phyloP scores from a whole-genome alignment of 2,888 invertebrate genomes.

The Bellardia pandia region DNA sequence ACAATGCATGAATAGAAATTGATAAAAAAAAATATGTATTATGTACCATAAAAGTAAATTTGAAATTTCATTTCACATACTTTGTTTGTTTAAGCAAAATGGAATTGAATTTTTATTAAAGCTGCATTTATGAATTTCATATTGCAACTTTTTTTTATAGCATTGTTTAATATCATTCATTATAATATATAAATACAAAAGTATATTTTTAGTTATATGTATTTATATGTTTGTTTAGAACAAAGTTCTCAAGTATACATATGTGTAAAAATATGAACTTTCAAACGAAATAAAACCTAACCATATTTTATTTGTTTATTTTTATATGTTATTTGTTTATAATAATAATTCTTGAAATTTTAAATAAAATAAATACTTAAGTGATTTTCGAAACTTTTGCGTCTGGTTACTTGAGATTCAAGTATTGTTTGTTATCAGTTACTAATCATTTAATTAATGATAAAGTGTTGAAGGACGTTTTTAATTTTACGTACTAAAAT shows the following conservation, averaged over 20 bases:
- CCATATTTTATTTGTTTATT: no score
- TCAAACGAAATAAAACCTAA: no score
- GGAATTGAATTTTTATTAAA: conserved; percentile 46
- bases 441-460: not conserved
- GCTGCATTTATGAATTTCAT: not conserved
- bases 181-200: no score
- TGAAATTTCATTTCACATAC: conserved; percentile 5
- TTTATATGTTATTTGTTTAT: no score
- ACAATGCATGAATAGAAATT: conserved; percentile 22
- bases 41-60: conserved; percentile 33
- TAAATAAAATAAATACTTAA: not conserved
- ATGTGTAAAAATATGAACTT: no score
- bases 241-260: no score
- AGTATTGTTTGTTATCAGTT: not conserved
- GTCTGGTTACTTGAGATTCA: not conserved
- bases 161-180: no score
- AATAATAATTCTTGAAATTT: not conserved
- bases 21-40: conserved; percentile 1
- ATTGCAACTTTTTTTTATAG: not conserved
- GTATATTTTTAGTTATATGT: no score
- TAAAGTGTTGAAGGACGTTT: no score
- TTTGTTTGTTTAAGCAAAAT: conserved; percentile 23
- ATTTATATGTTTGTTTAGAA: no score
- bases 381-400: not conserved
- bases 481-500: no score